Percentiles rank a stretch among this genome's conserved stretches.
phyloP scores from a whole-genome alignment of 2,888 invertebrate genomes.

The Lithophane leautieri region DNA sequence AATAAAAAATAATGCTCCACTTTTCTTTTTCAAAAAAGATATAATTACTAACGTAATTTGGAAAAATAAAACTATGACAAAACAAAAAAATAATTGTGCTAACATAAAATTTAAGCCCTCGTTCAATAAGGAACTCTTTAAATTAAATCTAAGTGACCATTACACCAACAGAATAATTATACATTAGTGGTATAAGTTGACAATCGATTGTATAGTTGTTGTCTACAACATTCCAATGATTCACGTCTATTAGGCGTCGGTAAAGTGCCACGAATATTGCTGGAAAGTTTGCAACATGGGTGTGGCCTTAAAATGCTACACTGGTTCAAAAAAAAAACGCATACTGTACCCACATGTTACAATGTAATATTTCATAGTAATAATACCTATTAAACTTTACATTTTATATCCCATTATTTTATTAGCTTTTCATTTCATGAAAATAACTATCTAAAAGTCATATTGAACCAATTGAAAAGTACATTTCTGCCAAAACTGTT shows the following conservation, averaged over 20 bases:
- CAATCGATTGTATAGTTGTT: slow-evolving; percentile 3
- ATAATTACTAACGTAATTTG: slow-evolving; percentile 25
- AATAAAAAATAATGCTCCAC: slow-evolving; percentile 51
- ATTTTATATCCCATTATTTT: slow-evolving; percentile 17
- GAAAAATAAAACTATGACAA: slow-evolving; percentile 43
- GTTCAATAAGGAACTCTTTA: slow-evolving; percentile 59
- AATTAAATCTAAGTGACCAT: slow-evolving; percentile 41
- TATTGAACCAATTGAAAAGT: slow-evolving; percentile 6
- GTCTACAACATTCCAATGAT: background rate
- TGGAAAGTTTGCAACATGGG: slow-evolving; percentile 14
- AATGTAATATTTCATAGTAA: slow-evolving; percentile 22
- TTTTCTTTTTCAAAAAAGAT: slow-evolving; percentile 17
- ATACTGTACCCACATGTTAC: slow-evolving; percentile 1
- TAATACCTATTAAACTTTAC: slow-evolving; percentile 25
- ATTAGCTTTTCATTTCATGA: slow-evolving; percentile 49
- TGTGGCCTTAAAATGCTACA: slow-evolving; percentile 24
- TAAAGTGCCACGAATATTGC: background rate
- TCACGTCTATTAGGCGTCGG: background rate
- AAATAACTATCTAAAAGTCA: slow-evolving; percentile 31
- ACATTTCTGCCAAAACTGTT: slow-evolving; percentile 15
- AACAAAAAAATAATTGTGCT: slow-evolving; percentile 49
- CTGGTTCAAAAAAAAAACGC: slow-evolving; percentile 14
- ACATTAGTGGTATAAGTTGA: slow-evolving; percentile 11
- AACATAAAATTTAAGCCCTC: slow-evolving; percentile 27
- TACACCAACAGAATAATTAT: slow-evolving; percentile 21